These are phyloP conservation scores for Papilio helenus DNA, from an alignment of 1,140 invertebrate species.

Conservation along the genomic window DNA sequence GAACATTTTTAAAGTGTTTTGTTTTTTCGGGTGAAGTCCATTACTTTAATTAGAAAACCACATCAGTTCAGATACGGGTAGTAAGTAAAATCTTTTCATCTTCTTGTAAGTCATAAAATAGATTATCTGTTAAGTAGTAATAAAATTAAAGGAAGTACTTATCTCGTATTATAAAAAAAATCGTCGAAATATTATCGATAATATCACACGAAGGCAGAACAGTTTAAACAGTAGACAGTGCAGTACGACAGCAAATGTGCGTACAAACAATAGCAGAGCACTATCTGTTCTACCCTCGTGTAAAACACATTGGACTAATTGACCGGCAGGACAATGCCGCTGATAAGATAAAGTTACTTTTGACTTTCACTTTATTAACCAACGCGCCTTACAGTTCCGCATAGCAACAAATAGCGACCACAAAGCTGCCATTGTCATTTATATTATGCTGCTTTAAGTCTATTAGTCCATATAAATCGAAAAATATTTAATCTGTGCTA, in stretches of 20 bases:
- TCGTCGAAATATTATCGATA: constrained; percentile 37
- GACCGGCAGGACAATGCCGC: constrained; percentile 39
- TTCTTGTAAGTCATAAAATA: not conserved
- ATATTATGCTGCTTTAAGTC: not conserved
- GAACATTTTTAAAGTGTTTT: too few relatives aligned
- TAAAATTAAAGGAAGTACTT: not conserved
- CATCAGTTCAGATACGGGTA: too few relatives aligned
- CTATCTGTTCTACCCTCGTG: not conserved
- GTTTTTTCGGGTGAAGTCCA: too few relatives aligned
- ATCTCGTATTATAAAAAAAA: not conserved
- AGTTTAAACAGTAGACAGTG: not conserved
- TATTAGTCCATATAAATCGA: too few relatives aligned
- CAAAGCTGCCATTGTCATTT: not conserved
- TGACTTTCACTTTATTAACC: constrained; percentile 38
- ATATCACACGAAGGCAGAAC: not conserved
- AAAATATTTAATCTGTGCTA: too few relatives aligned
- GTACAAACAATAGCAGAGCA: not conserved
- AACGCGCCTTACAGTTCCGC: not conserved
- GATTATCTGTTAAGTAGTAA: not conserved
- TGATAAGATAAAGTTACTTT: constrained; percentile 37
- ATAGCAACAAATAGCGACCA: not conserved
- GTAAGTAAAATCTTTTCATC: not conserved
- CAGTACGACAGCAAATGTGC: not conserved
- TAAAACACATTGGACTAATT: constrained; percentile 42
- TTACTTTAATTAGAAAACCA: too few relatives aligned